A percentile compares a stretch with the other conserved stretches of the same genome.
Evolutionary conservation across 2,888 invertebrate genomes (phyloP).

Genomic region (Opisthograptis luteolata): DNA sequence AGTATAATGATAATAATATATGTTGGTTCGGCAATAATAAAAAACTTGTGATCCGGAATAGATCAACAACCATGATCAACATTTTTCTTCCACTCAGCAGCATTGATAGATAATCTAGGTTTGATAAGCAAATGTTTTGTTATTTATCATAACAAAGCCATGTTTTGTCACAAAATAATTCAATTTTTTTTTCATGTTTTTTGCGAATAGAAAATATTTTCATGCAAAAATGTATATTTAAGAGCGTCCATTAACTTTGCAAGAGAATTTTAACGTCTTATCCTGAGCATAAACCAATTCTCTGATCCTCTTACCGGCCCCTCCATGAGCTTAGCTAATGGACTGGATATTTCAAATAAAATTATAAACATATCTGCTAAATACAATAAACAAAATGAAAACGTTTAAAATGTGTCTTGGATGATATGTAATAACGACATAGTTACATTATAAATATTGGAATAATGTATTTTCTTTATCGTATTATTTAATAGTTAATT

Average conservation of each 20-base stretch:
- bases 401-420: conserved; percentile 10
- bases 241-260: conserved; percentile 52
- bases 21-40: too few species aligned
- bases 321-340: conserved; percentile 63
- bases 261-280: conserved; percentile 58
- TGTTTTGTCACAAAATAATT: conserved; percentile 4
- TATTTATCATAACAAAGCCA: too few species aligned
- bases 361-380: conserved; percentile 8
- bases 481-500: too few species aligned
- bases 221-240: conserved; percentile 28
- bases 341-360: conserved; percentile 41
- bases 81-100: too few species aligned
- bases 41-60: too few species aligned
- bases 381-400: background rate
- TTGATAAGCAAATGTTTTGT: too few species aligned
- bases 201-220: conserved; percentile 9
- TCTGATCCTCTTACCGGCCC: conserved; percentile 62
- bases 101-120: too few species aligned
- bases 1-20: too few species aligned
- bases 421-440: too few species aligned
- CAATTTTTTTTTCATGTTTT: conserved; percentile 1
- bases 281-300: conserved; percentile 61
- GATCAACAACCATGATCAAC: too few species aligned
- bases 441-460: too few species aligned
- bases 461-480: too few species aligned